A percentile compares a stretch with the other conserved stretches of the same genome.
Conservation (phyloP, 1,140 invertebrate genomes). For the Bombus vancouverensis region DNA sequence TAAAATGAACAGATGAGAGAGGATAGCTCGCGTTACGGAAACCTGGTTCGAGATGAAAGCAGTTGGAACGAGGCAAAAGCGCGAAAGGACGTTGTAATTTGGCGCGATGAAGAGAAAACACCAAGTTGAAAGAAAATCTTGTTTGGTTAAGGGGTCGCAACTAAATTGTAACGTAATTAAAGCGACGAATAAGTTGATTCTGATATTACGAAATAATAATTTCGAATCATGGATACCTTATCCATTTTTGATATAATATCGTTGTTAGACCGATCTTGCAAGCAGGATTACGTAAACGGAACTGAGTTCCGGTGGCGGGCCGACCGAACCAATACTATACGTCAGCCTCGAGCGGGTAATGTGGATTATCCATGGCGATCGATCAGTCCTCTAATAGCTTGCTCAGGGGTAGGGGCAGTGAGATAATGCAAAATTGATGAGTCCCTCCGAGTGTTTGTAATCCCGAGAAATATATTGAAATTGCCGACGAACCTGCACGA, state of each 20-base stretch:
- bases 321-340: conserved; percentile 45
- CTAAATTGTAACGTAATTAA: background rate
- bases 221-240: background rate
- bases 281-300: conserved; percentile 48
- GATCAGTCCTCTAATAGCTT: conserved; percentile 70
- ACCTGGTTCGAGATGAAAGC: conserved; percentile 34
- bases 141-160: background rate
- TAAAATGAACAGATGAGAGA: too few species aligned
- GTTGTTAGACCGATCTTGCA: conserved; percentile 28
- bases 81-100: conserved; percentile 34
- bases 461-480: conserved; percentile 72
- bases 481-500: conserved; percentile 54
- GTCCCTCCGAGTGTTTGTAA: conserved; percentile 68
- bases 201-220: background rate
- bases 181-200: too few species aligned
- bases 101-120: background rate
- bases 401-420: conserved; percentile 60
- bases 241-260: background rate
- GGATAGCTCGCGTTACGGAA: conserved; percentile 7
- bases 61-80: background rate
- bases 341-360: conserved; percentile 64
- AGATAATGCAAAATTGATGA: conserved; percentile 73
- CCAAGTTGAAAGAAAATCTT: background rate
- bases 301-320: conserved; percentile 26
- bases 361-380: conserved; percentile 67